A percentile compares a stretch with the other conserved stretches of the same genome.
Evolutionary conservation across 2,113 vertebrate genomes (phyloP).

Genomic region (Aythya baeri): DNA sequence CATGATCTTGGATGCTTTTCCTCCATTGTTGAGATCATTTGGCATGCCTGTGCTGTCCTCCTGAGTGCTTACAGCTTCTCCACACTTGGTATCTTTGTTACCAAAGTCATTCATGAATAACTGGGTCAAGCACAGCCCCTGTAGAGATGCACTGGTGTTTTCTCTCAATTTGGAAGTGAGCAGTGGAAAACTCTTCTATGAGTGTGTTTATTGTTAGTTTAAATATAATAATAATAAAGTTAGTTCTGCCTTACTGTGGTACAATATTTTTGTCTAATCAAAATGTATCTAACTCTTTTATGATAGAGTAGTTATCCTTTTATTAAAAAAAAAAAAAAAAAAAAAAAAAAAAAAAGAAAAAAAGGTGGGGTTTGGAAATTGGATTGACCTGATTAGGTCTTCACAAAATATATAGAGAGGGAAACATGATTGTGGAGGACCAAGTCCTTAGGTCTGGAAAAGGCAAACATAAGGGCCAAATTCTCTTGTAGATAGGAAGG

Average conservation of each 20-base stretch:
- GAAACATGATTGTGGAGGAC: not conserved
- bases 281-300: not conserved
- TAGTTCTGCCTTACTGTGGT: not conserved
- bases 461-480: not conserved
- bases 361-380: too few relatives aligned
- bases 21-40: not conserved
- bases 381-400: not conserved
- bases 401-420: not conserved
- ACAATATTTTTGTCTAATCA: not conserved
- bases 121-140: not conserved
- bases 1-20: rapidly evolving
- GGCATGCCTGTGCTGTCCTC: not conserved
- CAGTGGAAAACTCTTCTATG: not conserved
- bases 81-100: rapidly evolving
- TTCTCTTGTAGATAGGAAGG: not conserved
- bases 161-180: not conserved
- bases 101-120: not conserved
- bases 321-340: too few relatives aligned
- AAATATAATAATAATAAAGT: not conserved
- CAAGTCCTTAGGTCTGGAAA: not conserved
- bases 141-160: not conserved
- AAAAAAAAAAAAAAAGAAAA: too few relatives aligned
- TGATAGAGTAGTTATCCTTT: not conserved
- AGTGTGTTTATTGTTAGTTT: not conserved
- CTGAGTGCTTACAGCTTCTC: not conserved